Conservation (phyloP, 2,797 vertebrate genomes). For the Sylvilagus floridanus region DNA sequence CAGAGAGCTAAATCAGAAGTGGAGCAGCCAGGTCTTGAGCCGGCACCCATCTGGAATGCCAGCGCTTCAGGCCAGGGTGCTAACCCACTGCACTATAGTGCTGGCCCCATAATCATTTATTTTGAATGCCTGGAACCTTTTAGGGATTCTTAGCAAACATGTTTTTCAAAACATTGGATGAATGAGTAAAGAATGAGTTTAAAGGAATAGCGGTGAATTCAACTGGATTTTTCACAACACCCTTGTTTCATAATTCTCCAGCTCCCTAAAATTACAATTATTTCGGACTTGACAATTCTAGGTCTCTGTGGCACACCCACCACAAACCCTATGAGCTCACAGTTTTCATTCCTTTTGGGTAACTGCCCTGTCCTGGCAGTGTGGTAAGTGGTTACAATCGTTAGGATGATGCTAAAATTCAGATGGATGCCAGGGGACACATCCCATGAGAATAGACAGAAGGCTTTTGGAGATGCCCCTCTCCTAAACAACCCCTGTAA, state of each 20-base stretch:
- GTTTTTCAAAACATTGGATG: slow-evolving; percentile 14
- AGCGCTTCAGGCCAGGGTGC: no score
- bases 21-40: no score
- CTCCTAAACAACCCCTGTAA: background rate
- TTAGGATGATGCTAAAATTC: background rate
- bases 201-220: background rate
- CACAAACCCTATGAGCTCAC: background rate
- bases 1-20: no score
- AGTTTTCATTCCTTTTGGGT: background rate
- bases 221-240: background rate
- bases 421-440: no score
- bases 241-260: background rate
- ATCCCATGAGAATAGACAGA: background rate
- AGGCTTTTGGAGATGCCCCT: background rate
- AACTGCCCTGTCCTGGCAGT: background rate
- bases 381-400: background rate
- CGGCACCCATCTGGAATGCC: no score
- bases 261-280: background rate
- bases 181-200: slow-evolving; percentile 9
- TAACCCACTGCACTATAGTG: no score
- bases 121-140: background rate
- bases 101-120: background rate
- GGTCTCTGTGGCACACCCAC: background rate
- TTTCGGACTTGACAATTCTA: background rate
- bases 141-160: background rate